Evolutionary conservation across 2,797 vertebrate species (phyloP).

Genomic region (Platyrinchus mystaceus): DNA sequence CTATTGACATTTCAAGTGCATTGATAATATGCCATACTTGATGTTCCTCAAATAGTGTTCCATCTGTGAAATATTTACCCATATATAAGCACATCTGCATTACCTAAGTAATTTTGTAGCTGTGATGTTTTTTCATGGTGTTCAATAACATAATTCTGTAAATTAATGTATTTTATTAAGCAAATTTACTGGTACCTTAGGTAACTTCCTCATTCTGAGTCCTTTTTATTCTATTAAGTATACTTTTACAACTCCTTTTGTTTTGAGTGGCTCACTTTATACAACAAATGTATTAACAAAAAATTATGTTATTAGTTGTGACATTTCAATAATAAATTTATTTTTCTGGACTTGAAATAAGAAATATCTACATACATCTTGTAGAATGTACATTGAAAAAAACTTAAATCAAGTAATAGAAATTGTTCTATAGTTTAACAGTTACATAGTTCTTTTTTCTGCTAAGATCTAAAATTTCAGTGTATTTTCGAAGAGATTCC

Average conservation of each 20-base stretch:
- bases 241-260: neutral
- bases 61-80: neutral
- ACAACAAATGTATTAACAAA: neutral
- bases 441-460: neutral
- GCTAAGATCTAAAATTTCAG: neutral
- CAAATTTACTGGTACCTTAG: neutral
- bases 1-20: neutral
- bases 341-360: neutral
- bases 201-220: neutral
- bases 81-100: neutral
- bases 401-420: neutral
- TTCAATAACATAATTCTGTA: neutral
- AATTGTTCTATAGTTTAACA: neutral
- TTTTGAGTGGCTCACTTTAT: neutral
- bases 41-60: neutral
- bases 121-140: neutral
- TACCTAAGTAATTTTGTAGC: neutral
- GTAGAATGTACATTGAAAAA: neutral
- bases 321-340: neutral
- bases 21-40: neutral
- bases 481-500: neutral
- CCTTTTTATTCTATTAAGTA: neutral
- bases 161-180: neutral
- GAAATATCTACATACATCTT: neutral
- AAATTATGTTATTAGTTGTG: neutral